A percentile compares a stretch with the other conserved stretches of the same genome.
Conservation (phyloP, 2,888 invertebrate genomes). For the Mystacides longicornis region DNA sequence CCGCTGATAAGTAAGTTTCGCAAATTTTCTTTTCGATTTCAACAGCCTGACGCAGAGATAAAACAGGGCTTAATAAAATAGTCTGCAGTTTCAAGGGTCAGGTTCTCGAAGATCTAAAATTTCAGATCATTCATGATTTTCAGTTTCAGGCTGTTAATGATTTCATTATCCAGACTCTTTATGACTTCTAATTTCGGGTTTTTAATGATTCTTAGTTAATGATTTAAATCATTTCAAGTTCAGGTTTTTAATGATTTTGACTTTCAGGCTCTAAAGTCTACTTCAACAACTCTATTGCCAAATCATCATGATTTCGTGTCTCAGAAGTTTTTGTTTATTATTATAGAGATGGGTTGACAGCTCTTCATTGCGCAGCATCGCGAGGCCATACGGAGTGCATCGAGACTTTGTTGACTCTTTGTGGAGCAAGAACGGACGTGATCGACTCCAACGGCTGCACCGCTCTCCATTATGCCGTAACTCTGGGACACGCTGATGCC, state of each 20-base stretch:
- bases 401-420: conserved; percentile 78
- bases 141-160: not conserved
- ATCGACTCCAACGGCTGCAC: conserved; percentile 93
- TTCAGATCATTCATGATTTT: not conserved
- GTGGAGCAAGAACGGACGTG: conserved; percentile 82
- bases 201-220: not conserved
- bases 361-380: conserved; percentile 94
- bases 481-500: conserved; percentile 91
- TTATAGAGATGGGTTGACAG: conserved; percentile 86
- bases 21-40: not conserved
- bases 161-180: not conserved
- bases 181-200: not conserved
- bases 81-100: too few relatives aligned
- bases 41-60: not conserved
- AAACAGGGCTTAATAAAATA: too few relatives aligned
- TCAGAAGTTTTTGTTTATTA: too few relatives aligned
- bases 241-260: not conserved
- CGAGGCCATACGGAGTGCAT: conserved; percentile 90
- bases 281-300: not conserved
- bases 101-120: too few relatives aligned
- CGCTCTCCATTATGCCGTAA: conserved; percentile 93
- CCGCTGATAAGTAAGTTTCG: conserved; percentile 65
- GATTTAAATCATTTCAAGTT: not conserved
- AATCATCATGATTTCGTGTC: not conserved
- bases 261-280: too few relatives aligned